Evolutionary conservation across 2,888 invertebrate genomes (phyloP).

Genomic region (Nemoura dubitans): DNA sequence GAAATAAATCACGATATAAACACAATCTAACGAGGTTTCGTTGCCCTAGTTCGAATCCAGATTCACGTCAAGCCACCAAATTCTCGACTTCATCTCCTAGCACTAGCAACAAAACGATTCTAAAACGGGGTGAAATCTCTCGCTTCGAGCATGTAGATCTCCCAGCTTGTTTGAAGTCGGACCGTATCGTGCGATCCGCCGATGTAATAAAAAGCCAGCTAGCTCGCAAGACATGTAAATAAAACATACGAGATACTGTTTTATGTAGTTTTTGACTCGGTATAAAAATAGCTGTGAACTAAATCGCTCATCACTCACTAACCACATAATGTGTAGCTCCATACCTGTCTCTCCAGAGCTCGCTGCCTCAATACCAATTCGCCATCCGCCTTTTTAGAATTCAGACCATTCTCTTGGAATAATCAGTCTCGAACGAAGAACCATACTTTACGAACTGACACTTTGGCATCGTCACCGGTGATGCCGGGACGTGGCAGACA

Average conservation of each 20-base stretch:
- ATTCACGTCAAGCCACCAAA: too few relatives aligned
- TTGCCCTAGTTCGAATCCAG: too few relatives aligned
- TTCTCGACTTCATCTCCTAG: background rate
- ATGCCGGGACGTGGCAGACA: background rate
- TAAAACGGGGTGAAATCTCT: background rate
- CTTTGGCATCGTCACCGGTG: background rate
- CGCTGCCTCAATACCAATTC: background rate
- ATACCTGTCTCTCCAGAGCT: background rate
- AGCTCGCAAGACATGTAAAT: background rate
- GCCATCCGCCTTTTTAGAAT: background rate
- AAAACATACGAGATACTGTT: background rate
- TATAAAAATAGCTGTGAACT: background rate
- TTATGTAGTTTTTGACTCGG: conserved; percentile 9
- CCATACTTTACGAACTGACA: background rate
- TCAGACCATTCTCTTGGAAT: background rate
- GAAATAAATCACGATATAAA: too few relatives aligned
- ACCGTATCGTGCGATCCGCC: background rate
- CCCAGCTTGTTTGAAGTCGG: background rate
- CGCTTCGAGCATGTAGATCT: background rate
- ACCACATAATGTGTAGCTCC: background rate
- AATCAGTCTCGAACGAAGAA: background rate
- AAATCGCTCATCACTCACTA: conserved; percentile 5
- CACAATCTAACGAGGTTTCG: too few relatives aligned
- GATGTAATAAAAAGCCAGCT: background rate
- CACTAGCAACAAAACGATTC: background rate